These are phyloP conservation scores for Doryteuthis pealeii DNA, from an alignment of 1,140 invertebrate genomes.

Conservation along the genomic window DNA sequence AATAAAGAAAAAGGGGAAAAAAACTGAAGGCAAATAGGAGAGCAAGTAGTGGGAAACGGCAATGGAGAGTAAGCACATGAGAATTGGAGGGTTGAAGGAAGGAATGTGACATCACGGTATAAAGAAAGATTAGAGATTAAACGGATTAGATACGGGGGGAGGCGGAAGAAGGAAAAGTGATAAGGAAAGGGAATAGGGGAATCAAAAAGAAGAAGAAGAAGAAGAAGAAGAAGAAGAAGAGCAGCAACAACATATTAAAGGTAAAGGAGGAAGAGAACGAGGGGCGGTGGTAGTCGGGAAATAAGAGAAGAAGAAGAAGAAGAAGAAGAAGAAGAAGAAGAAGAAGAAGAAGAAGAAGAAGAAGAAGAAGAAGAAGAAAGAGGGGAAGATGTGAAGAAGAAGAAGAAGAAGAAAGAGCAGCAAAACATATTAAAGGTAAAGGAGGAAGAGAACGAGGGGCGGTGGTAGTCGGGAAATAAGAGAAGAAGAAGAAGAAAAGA, in stretches of 20 bases:
- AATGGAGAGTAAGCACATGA: too few relatives aligned
- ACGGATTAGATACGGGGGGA: too few relatives aligned
- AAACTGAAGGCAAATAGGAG: not conserved
- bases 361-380: constrained; percentile 13
- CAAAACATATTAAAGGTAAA: not conserved
- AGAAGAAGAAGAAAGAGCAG: constrained; percentile 1
- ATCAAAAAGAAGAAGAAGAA: constrained; percentile 11
- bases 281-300: too few relatives aligned
- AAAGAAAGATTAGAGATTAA: too few relatives aligned
- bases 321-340: too few relatives aligned
- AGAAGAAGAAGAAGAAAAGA: too few relatives aligned
- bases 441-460: not conserved
- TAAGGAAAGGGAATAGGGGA: constrained; percentile 10
- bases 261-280: not conserved
- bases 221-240: constrained; percentile 1
- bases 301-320: too few relatives aligned
- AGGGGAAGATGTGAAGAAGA: constrained; percentile 7
- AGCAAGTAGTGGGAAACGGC: constrained; percentile 9
- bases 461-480: too few relatives aligned
- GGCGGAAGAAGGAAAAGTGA: constrained; percentile 17
- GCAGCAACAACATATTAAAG: not conserved
- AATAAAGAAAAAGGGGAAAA: too few relatives aligned
- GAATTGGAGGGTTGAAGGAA: too few relatives aligned
- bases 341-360: too few relatives aligned
- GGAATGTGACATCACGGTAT: too few relatives aligned